These are phyloP conservation scores for Pseudocheirus occidentalis DNA, from an alignment of 2,797 vertebrate species.

Conservation along the genomic window DNA sequence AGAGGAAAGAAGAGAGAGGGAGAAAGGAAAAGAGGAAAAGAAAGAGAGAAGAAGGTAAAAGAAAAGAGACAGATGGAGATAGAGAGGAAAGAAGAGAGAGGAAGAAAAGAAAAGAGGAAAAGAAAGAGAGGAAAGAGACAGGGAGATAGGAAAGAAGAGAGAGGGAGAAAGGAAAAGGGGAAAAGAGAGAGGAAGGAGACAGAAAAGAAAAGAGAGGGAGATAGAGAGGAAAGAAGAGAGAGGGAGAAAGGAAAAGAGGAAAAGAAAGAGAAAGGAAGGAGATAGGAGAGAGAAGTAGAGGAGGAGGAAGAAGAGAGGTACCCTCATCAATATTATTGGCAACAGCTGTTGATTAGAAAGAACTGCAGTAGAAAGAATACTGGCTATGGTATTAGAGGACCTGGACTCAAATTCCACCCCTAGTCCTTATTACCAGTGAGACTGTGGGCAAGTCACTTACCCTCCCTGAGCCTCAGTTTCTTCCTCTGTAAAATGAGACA, in stretches of 20 bases:
- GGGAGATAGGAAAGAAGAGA: too few species aligned
- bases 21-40: too few species aligned
- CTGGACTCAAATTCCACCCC: background rate
- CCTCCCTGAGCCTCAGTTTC: background rate
- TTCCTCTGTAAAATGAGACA: background rate
- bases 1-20: too few species aligned
- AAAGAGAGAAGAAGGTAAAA: background rate
- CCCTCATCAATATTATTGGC: background rate
- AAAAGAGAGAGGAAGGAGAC: too few species aligned
- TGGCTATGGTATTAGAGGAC: background rate
- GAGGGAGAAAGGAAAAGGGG: too few species aligned
- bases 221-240: background rate
- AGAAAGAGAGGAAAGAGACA: too few species aligned
- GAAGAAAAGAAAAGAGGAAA: too few species aligned
- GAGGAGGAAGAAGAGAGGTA: background rate
- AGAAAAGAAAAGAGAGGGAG: too few species aligned
- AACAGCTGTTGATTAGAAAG: background rate
- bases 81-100: too few species aligned
- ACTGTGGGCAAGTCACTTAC: background rate
- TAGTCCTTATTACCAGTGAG: background rate
- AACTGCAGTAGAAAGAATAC: background rate
- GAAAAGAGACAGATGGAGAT: too few species aligned
- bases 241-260: too few species aligned
- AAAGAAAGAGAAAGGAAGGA: too few species aligned
- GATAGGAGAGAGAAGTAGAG: background rate